A percentile compares a stretch with the other conserved stretches of the same genome.
phyloP scores from a whole-genome alignment of 2,888 invertebrate species.

The Gastracanthus pulcherrimus region DNA sequence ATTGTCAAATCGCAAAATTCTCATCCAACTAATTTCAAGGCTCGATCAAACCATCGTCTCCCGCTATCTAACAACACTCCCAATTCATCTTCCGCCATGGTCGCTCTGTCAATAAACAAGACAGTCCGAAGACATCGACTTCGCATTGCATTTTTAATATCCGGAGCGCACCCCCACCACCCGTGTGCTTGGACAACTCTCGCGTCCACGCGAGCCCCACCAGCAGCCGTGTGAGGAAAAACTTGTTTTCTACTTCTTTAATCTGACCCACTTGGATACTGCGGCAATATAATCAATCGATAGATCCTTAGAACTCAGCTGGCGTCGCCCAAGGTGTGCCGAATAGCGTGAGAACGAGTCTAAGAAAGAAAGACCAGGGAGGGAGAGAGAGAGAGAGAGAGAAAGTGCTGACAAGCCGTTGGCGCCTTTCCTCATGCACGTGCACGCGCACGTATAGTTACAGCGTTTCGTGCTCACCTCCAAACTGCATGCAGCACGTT shows the following conservation, averaged over 20 bases:
- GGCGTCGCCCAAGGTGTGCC: conserved; percentile 46
- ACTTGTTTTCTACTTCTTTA: conserved; percentile 47
- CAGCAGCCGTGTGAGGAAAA: background rate
- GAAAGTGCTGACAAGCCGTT: conserved; percentile 19
- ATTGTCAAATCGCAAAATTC: background rate
- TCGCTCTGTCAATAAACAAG: background rate
- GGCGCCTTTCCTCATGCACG: background rate
- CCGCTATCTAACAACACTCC: background rate
- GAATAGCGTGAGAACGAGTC: background rate
- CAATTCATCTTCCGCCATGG: conserved; percentile 2
- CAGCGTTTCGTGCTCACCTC: too few relatives aligned
- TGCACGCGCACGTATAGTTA: background rate
- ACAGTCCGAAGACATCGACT: too few relatives aligned
- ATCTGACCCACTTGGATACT: conserved; percentile 64
- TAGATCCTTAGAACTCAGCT: conserved; percentile 64
- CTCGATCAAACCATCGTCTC: background rate
- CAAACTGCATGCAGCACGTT: too few relatives aligned
- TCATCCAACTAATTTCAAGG: too few relatives aligned
- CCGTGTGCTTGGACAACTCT: background rate
- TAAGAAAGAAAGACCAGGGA: background rate
- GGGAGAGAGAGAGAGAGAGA: background rate
- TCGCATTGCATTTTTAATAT: conserved; percentile 21
- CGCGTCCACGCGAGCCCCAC: background rate
- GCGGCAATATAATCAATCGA: conserved; percentile 66
- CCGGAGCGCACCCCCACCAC: background rate